Percentiles rank a stretch among this genome's conserved stretches.
These are phyloP conservation scores for Brachyptera risi DNA, from an alignment of 2,888 invertebrate species.

Conservation along the genomic window DNA sequence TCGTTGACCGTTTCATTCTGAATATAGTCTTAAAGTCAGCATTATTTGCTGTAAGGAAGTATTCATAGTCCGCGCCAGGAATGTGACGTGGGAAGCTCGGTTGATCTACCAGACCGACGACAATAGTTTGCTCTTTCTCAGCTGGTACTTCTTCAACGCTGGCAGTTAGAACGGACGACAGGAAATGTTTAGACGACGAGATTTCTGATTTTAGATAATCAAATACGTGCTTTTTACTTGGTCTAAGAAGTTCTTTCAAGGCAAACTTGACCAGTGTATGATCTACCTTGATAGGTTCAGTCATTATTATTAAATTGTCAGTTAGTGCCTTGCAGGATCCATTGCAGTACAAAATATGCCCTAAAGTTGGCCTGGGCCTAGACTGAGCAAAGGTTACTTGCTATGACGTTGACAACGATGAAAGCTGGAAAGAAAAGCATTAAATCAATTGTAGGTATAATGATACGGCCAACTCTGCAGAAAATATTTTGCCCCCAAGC, in stretches of 20 bases:
- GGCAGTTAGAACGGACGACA: neutral
- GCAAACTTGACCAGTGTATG: conserved; percentile 28
- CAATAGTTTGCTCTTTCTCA: neutral
- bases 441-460: too few relatives aligned
- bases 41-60: conserved; percentile 2
- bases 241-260: conserved; percentile 21
- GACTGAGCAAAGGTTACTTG: too few relatives aligned
- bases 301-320: too few relatives aligned
- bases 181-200: neutral
- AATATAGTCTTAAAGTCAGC: conserved; percentile 20
- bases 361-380: too few relatives aligned
- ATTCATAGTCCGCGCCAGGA: neutral
- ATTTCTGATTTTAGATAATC: conserved; percentile 22
- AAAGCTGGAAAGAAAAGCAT: too few relatives aligned
- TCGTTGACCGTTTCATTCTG: conserved; percentile 19
- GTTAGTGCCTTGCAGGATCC: too few relatives aligned
- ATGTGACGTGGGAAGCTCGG: neutral
- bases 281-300: neutral
- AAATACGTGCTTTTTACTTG: conserved; percentile 17
- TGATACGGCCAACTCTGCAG: too few relatives aligned
- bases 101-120: too few relatives aligned
- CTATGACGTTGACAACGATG: too few relatives aligned
- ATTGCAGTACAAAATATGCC: too few relatives aligned
- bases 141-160: neutral
- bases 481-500: too few relatives aligned